Percentiles rank a stretch among this genome's conserved stretches.
phyloP scores from a whole-genome alignment of 1,140 invertebrate species.

The Drosophila pseudoobscura region DNA sequence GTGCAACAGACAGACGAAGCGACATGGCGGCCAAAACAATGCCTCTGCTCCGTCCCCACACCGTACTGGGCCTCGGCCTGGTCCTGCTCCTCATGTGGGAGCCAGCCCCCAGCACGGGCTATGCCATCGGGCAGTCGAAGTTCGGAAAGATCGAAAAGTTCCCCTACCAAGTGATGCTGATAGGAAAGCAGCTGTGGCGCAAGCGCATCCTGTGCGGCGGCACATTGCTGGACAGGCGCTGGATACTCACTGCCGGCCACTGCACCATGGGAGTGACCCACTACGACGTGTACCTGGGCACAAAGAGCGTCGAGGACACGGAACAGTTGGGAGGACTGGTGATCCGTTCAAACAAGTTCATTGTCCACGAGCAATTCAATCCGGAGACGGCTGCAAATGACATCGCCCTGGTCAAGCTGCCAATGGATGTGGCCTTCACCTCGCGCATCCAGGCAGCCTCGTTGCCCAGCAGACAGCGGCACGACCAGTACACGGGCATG shows the following conservation, averaged over 20 bases:
- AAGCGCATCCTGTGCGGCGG: constrained; percentile 87
- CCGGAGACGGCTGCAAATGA: constrained; percentile 76
- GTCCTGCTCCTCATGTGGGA: constrained; percentile 37
- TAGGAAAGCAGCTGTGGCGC: constrained; percentile 80
- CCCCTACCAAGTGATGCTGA: constrained; percentile 82
- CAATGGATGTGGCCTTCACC: constrained; percentile 61
- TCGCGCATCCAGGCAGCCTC: constrained; percentile 65
- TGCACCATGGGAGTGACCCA: constrained; percentile 86
- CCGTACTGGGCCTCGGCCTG: constrained; percentile 26
- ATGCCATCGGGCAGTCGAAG: constrained; percentile 75
- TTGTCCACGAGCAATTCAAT: constrained; percentile 73
- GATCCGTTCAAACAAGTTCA: constrained; percentile 74
- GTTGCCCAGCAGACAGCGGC: constrained; percentile 46
- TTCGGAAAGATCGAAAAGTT: constrained; percentile 79
- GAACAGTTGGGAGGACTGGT: constrained; percentile 63
- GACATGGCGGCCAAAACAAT: constrained; percentile 45
- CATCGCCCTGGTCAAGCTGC: constrained; percentile 77
- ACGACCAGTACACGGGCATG: constrained; percentile 64
- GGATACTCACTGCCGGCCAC: constrained; percentile 91
- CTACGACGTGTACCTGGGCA: constrained; percentile 77
- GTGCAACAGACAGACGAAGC: constrained; percentile 17
- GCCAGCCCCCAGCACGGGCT: constrained; percentile 34
- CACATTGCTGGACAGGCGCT: constrained; percentile 88
- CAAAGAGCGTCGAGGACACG: constrained; percentile 70
- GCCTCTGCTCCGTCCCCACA: constrained; percentile 17